phyloP scores from a whole-genome alignment of 1,140 invertebrate species.

The Magallana ariakensis region DNA sequence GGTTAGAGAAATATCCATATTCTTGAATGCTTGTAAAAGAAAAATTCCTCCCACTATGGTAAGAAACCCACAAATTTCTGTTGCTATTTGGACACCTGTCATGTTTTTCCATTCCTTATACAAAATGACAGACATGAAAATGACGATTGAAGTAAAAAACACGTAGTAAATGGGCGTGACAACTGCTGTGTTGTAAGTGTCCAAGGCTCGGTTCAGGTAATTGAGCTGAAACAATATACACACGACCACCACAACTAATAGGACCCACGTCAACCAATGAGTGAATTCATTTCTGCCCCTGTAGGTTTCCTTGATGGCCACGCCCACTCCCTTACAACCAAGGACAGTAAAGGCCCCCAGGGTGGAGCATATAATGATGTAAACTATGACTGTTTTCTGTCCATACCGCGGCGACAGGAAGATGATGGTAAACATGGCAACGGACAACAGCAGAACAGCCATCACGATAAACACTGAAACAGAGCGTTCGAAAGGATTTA shows the following conservation, averaged over 20 bases:
- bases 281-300: slow-evolving; percentile 80
- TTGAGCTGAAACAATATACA: slow-evolving; percentile 92
- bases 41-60: slow-evolving; percentile 93
- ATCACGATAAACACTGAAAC: slow-evolving; percentile 88
- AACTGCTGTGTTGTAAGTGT: slow-evolving; percentile 96
- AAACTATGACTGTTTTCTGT: slow-evolving; percentile 90
- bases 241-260: slow-evolving; percentile 87
- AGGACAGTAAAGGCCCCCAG: slow-evolving; percentile 96
- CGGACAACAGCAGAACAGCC: slow-evolving; percentile 85
- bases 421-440: slow-evolving; percentile 84
- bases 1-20: slow-evolving; percentile 87
- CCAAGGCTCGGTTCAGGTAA: slow-evolving; percentile 93
- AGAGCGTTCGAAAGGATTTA: slow-evolving; percentile 60
- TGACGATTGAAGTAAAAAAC: slow-evolving; percentile 96
- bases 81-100: slow-evolving; percentile 87
- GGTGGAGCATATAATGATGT: slow-evolving; percentile 92
- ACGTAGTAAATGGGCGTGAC: slow-evolving; percentile 99
- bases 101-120: slow-evolving; percentile 90
- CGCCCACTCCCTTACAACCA: slow-evolving; percentile 94
- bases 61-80: slow-evolving; percentile 93
- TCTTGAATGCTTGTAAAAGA: slow-evolving; percentile 93
- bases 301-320: slow-evolving; percentile 90
- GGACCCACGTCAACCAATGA: slow-evolving; percentile 88
- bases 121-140: slow-evolving; percentile 87
- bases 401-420: slow-evolving; percentile 85